Evolutionary conservation across 2,888 invertebrate species (phyloP).

Genomic region (Lampropteryx suffumata): DNA sequence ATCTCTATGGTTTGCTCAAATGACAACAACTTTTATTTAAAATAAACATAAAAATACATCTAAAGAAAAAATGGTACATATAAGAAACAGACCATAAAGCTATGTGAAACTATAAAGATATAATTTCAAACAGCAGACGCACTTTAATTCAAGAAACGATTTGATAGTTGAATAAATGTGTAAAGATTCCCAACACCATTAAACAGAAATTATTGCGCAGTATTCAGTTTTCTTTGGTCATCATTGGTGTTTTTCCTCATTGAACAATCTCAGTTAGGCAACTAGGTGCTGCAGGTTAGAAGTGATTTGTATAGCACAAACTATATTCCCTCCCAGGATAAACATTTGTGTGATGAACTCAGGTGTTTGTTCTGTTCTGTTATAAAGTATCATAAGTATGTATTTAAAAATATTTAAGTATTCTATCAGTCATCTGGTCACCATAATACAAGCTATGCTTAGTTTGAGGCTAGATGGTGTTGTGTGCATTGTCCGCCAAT

Average conservation of each 20-base stretch:
- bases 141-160: slow-evolving; percentile 20
- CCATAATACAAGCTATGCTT: too few species aligned
- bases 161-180: background rate
- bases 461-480: too few species aligned
- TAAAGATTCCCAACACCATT: slow-evolving; percentile 38
- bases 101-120: slow-evolving; percentile 17
- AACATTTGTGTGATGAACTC: too few species aligned
- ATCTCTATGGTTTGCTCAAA: slow-evolving; percentile 30
- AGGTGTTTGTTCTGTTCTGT: too few species aligned
- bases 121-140: slow-evolving; percentile 46
- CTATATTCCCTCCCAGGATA: too few species aligned
- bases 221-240: slow-evolving; percentile 58
- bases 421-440: too few species aligned
- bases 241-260: slow-evolving; percentile 45
- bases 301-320: too few species aligned
- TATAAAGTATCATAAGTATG: too few species aligned
- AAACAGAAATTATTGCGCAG: slow-evolving; percentile 49
- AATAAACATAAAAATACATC: background rate
- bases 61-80: slow-evolving; percentile 43
- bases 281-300: too few species aligned
- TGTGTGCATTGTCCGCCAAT: too few species aligned
- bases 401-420: too few species aligned
- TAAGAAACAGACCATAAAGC: slow-evolving; percentile 33
- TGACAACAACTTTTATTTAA: slow-evolving; percentile 35
- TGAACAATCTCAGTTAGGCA: too few species aligned